Evolutionary conservation across 2,888 invertebrate genomes (phyloP).

Genomic region (Agonopterix arenella): DNA sequence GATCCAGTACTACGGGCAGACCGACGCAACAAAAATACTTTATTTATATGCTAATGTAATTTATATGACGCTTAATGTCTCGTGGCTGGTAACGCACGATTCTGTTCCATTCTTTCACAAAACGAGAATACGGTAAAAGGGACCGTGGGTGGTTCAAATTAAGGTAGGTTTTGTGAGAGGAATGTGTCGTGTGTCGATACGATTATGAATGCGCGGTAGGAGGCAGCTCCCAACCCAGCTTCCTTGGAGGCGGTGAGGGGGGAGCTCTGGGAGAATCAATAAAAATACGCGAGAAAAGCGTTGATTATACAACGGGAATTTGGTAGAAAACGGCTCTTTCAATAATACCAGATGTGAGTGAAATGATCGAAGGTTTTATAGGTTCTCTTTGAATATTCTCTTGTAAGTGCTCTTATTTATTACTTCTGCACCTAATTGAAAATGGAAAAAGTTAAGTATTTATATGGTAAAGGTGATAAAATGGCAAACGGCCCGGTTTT

Average conservation of each 20-base stretch:
- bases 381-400: conserved; percentile 20
- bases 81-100: conserved; percentile 74
- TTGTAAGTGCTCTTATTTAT: conserved; percentile 8
- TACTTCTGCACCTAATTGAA: conserved; percentile 4
- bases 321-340: conserved; percentile 57
- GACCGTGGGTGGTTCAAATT: conserved; percentile 36
- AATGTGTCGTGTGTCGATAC: conserved; percentile 63
- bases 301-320: conserved; percentile 73
- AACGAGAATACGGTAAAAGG: conserved; percentile 23
- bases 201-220: conserved; percentile 76
- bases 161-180: conserved; percentile 47
- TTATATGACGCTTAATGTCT: conserved; percentile 77
- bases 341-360: conserved; percentile 50
- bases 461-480: background rate
- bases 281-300: conserved; percentile 75
- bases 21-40: conserved; percentile 72
- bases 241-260: conserved; percentile 48
- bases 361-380: conserved; percentile 33
- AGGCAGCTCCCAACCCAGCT: conserved; percentile 70
- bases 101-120: conserved; percentile 62
- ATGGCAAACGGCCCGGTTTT: background rate
- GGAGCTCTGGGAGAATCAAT: conserved; percentile 64
- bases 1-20: conserved; percentile 53
- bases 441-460: background rate
- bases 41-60: conserved; percentile 78